phyloP scores from a whole-genome alignment of 2,888 invertebrate species.

The Eutolmus rufibarbis region DNA sequence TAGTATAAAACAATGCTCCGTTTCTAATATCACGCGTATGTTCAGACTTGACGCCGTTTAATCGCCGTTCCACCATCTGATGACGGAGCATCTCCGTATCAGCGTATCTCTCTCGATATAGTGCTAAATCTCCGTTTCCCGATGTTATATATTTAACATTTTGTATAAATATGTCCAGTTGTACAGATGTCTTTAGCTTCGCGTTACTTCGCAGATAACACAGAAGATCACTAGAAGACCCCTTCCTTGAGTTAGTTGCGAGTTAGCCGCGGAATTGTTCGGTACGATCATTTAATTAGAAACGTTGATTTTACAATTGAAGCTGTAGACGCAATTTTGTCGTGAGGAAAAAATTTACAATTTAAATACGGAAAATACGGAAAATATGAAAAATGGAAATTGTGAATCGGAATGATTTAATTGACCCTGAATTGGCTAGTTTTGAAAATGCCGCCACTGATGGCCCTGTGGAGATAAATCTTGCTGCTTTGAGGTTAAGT shows the following conservation, averaged over 20 bases:
- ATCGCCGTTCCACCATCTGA: neutral
- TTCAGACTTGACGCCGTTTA: neutral
- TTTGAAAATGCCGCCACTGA: conserved; percentile 21
- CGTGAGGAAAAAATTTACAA: neutral
- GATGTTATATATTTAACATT: neutral
- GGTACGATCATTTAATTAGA: neutral
- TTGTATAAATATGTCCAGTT: neutral
- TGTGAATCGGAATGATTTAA: neutral
- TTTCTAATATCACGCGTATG: neutral
- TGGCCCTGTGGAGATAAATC: conserved; percentile 38
- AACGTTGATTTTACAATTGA: neutral
- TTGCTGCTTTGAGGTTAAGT: conserved; percentile 43
- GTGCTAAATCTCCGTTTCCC: neutral
- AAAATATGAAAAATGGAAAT: neutral
- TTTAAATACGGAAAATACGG: no score
- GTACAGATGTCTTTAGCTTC: neutral
- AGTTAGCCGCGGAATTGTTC: neutral
- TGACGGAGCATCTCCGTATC: neutral
- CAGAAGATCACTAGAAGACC: neutral
- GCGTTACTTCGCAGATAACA: neutral
- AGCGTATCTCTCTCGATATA: neutral
- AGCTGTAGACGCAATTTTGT: neutral
- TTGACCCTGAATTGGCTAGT: neutral
- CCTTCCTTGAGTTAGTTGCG: conserved; percentile 2
- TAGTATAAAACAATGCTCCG: neutral